Percentiles rank a stretch among this genome's conserved stretches.
These are phyloP conservation scores for Proctacanthus coquilletti DNA, from an alignment of 1,140 invertebrate species.

Conservation along the genomic window DNA sequence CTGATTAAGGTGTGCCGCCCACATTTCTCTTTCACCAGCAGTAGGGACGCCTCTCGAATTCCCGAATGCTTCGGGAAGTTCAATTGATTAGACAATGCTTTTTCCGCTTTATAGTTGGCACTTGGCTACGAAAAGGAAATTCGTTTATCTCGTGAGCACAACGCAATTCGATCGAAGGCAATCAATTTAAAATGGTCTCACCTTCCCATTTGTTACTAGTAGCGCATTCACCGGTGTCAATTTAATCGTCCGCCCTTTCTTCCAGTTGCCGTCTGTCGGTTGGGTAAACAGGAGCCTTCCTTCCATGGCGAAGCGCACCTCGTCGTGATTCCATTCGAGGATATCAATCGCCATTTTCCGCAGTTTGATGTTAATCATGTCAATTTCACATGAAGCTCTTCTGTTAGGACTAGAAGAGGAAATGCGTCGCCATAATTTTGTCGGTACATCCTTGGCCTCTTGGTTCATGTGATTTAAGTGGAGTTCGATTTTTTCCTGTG, in stretches of 20 bases:
- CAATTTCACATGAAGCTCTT: conserved; percentile 55
- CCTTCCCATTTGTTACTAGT: conserved; percentile 75
- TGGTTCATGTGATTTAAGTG: conserved; percentile 91
- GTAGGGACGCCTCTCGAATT: conserved; percentile 70
- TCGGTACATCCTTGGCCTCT: conserved; percentile 77
- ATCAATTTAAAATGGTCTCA: conserved; percentile 20
- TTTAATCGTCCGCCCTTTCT: conserved; percentile 72
- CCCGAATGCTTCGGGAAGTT: conserved; percentile 42
- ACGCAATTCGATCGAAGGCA: background rate
- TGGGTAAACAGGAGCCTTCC: conserved; percentile 73
- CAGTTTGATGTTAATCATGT: conserved; percentile 74
- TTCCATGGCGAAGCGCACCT: conserved; percentile 71
- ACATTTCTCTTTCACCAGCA: conserved; percentile 80
- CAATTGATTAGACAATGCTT: conserved; percentile 31
- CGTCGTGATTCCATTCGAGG: conserved; percentile 84
- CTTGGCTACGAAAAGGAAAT: conserved; percentile 35
- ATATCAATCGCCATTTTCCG: conserved; percentile 85
- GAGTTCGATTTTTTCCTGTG: conserved; percentile 82
- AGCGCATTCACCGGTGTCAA: conserved; percentile 73
- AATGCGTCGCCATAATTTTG: conserved; percentile 78
- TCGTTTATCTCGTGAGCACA: too few relatives aligned
- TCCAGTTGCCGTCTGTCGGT: conserved; percentile 79
- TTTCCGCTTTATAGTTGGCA: conserved; percentile 33
- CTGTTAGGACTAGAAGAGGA: conserved; percentile 58
- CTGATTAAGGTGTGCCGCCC: conserved; percentile 71